Conservation (phyloP, 2,888 invertebrate species). For the Serripes groenlandicus region DNA sequence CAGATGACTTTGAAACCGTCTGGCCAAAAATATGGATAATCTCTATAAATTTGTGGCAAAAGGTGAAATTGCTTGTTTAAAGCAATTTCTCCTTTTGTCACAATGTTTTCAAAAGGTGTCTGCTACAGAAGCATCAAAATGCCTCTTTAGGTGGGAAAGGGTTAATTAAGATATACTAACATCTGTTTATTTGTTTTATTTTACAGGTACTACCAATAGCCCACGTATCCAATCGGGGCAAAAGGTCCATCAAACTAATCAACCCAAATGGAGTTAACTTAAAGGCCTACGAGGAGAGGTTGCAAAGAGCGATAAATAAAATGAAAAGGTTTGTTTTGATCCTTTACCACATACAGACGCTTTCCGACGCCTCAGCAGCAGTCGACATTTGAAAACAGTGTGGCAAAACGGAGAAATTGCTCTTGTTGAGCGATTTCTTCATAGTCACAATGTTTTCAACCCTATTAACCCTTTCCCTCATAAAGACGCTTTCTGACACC, state of each 20-base stretch:
- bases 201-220: conserved; percentile 84
- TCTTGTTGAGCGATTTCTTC: not conserved
- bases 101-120: no score
- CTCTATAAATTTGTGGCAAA: no score
- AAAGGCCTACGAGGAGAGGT: conserved; percentile 79
- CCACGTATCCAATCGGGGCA: conserved; percentile 76
- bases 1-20: no score
- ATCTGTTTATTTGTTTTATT: not conserved
- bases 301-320: conserved; percentile 74
- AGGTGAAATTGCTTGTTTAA: no score
- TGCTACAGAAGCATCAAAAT: no score
- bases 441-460: not conserved
- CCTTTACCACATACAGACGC: not conserved
- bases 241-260: conserved; percentile 79
- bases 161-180: no score
- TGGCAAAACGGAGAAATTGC: not conserved
- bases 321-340: conserved; percentile 75
- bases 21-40: no score
- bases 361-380: not conserved
- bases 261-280: conserved; percentile 84
- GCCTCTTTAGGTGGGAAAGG: no score
- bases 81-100: no score
- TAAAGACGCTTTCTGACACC: no score
- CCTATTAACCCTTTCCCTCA: no score
- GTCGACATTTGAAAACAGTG: not conserved